phyloP scores from a whole-genome alignment of 2,797 vertebrate genomes.

The Ctenopoma multispine region DNA sequence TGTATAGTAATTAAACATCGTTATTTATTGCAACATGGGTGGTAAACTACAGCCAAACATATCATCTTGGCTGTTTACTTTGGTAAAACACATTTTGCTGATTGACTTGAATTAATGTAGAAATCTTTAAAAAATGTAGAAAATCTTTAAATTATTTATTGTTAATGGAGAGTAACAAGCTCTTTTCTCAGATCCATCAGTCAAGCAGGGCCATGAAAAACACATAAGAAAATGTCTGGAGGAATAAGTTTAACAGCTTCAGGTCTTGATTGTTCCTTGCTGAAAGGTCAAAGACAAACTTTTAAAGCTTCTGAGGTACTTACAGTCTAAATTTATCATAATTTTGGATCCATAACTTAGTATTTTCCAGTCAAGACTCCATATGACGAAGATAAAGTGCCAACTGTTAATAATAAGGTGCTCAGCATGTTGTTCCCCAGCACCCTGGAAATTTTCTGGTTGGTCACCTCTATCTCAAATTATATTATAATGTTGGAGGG shows the following conservation, averaged over 20 bases:
- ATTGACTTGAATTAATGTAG: slow-evolving; percentile 46
- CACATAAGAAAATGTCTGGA: slow-evolving; percentile 37
- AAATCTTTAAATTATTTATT: slow-evolving; percentile 62
- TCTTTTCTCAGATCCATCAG: slow-evolving; percentile 39
- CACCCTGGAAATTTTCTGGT: slow-evolving; percentile 34
- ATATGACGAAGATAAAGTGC: slow-evolving; percentile 44
- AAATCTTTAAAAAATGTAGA: no score
- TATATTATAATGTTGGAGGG: slow-evolving; percentile 2
- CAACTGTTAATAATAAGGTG: slow-evolving; percentile 57
- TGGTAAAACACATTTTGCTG: slow-evolving; percentile 27
- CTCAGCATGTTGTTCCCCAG: slow-evolving; percentile 31
- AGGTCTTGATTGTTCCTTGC: slow-evolving; percentile 18
- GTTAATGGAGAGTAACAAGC: slow-evolving; percentile 27
- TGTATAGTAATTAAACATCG: slow-evolving; percentile 35
- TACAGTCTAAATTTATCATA: slow-evolving; percentile 26
- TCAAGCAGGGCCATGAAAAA: slow-evolving; percentile 38
- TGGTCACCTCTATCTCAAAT: slow-evolving; percentile 31
- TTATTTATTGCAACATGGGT: no score
- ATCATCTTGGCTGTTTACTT: slow-evolving; percentile 32
- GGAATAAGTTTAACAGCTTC: slow-evolving; percentile 15
- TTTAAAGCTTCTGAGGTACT: not conserved
- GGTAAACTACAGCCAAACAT: no score
- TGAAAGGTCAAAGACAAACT: slow-evolving; percentile 52
- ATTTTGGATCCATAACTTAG: slow-evolving; percentile 24
- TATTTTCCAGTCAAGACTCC: slow-evolving; percentile 44